A percentile compares a stretch with the other conserved stretches of the same genome.
These are phyloP conservation scores for Luehdorfia chinensis DNA, from an alignment of 1,140 invertebrate species.

Conservation along the genomic window DNA sequence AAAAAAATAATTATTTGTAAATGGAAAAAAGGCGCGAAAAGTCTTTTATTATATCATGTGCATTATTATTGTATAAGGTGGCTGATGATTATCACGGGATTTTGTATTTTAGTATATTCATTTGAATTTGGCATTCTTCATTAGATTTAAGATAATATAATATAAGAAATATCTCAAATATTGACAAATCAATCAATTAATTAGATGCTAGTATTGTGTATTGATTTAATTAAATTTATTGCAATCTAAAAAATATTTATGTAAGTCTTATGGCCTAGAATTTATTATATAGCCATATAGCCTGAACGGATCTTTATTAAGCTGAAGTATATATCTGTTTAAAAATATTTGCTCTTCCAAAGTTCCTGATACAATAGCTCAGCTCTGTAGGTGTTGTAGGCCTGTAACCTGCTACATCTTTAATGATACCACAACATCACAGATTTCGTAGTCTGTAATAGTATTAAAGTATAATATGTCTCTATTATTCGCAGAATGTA, in stretches of 20 bases:
- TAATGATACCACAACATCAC: not conserved
- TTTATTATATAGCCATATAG: constrained; percentile 1
- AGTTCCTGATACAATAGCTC: constrained; percentile 16
- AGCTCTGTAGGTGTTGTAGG: constrained; percentile 3
- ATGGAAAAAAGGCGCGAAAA: not conserved
- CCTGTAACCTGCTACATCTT: not conserved
- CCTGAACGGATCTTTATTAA: not conserved
- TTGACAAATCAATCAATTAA: not conserved
- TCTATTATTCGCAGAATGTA: constrained; percentile 11
- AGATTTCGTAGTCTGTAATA: not conserved
- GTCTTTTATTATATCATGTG: not conserved
- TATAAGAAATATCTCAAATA: not conserved
- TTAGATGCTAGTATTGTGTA: not conserved
- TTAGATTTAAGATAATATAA: not conserved
- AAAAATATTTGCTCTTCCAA: not conserved
- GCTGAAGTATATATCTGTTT: not conserved
- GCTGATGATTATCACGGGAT: not conserved
- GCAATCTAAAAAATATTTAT: not conserved
- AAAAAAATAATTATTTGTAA: not conserved
- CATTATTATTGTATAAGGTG: not conserved
- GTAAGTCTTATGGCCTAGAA: not conserved
- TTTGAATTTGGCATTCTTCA: not conserved
- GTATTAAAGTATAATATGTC: not conserved
- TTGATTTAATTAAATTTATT: not conserved
- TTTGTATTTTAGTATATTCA: not conserved